phyloP scores from a whole-genome alignment of 1,140 invertebrate species.

The Meteorus sp. region DNA sequence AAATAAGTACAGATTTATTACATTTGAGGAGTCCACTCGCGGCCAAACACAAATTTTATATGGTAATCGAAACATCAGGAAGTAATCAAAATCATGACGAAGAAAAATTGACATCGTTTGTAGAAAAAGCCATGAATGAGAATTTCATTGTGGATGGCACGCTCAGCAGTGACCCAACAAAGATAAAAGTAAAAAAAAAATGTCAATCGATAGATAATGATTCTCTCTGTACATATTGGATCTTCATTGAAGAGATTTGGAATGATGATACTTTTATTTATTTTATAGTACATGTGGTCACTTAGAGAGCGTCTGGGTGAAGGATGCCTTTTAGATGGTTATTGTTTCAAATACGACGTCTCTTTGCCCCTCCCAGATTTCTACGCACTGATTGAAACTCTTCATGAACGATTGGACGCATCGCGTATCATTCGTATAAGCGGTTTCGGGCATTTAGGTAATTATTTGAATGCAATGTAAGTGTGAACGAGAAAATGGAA shows the following conservation, averaged over 20 bases:
- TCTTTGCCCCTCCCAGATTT: constrained; percentile 84
- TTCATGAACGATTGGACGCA: constrained; percentile 67
- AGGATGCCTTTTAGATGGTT: constrained; percentile 79
- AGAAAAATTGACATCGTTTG: constrained; percentile 81
- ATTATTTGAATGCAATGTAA: too few species aligned
- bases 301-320: constrained; percentile 84
- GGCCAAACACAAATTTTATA: constrained; percentile 76
- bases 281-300: constrained; percentile 75
- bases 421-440: constrained; percentile 67
- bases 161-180: constrained; percentile 74
- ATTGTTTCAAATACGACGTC: constrained; percentile 95
- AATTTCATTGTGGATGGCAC: constrained; percentile 82
- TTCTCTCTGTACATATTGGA: too few species aligned
- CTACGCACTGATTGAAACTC: constrained; percentile 78
- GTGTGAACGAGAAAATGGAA: too few species aligned
- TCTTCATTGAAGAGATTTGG: background rate
- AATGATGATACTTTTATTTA: constrained; percentile 19
- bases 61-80: constrained; percentile 89
- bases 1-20: constrained; percentile 63
- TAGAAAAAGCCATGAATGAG: constrained; percentile 72
- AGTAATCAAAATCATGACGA: constrained; percentile 81
- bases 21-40: constrained; percentile 61
- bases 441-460: constrained; percentile 92
- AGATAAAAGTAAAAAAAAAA: constrained; percentile 80
- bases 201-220: too few species aligned